Evolutionary conservation across 2,113 vertebrate species (phyloP), one percentile per base, ranked within the genome.

Genomic region (Actenoides lindsayi): DNA sequence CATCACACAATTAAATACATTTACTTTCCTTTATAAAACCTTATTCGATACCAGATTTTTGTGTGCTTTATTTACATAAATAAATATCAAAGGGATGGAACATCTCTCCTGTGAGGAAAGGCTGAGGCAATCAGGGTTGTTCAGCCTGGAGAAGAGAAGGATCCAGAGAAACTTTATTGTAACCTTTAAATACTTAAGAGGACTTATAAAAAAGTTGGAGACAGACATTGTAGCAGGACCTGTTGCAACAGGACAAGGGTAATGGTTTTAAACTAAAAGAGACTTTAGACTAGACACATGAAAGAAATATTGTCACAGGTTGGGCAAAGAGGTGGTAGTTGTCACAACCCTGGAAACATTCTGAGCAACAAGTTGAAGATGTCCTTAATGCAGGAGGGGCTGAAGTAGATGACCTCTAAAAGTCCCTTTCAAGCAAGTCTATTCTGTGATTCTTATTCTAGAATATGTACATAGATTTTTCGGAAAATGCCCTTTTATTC

Each of bases 321-420:
- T 51, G 1, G 7, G 16, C 8, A 20, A 6, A 60, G 13, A 42
- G 5, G 10, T 20, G 25, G 16, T 56, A 11, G 33, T 16, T 62
- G 8, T 1, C 20, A 4, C 18, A 20, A 20, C 6, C 6, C 21
- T 53, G 16, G 11, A 57, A 78, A 16, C 16, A 5, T 4, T 81
- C 11, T 91, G 16, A 39, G 7, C 4, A 65, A 2, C 57, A 4
- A 24, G 24, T 16, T 27, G 24, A 83, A 84, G 53, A 11, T 48
- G 8, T 68, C 4, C 15, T 31, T 60, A 5, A 8, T 28, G 53
- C 37, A 33, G 28, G 20, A 2, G 24, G 1, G 0, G 0, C 9
- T 78, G 31, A 21, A 17, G 10, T 31, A 51, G 17, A 20, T 41
- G 39, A n/a, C 4, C 11, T 64, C 82, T 63, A 30, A 56, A 50